phyloP scores from a whole-genome alignment of 2,113 vertebrate species.

The Pseudorhombus dupliciocellatus region DNA sequence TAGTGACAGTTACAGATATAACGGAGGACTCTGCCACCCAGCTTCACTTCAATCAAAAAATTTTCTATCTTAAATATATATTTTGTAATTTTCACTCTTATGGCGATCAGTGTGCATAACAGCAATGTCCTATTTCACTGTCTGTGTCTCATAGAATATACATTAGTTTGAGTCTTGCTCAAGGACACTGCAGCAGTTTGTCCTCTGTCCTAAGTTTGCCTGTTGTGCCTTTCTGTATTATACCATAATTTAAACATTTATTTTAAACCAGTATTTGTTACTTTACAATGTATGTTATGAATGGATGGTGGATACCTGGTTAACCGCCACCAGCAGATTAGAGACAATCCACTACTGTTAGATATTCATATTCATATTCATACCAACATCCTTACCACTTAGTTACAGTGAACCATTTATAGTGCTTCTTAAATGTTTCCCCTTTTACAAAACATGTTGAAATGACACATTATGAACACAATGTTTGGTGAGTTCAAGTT shows the following conservation, averaged over 20 bases:
- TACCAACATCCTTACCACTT: constrained; percentile 22
- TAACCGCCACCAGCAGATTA: not conserved
- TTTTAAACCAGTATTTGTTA: constrained; percentile 22
- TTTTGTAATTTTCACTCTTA: not conserved
- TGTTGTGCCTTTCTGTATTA: constrained; percentile 45
- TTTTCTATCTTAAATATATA: constrained; percentile 2
- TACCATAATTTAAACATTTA: constrained; percentile 8
- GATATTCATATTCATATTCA: constrained; percentile 19
- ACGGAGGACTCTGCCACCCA: not conserved
- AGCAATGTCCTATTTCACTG: not conserved
- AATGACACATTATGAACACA: constrained; percentile 47
- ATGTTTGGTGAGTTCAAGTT: constrained; percentile 35
- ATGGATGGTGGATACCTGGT: not conserved
- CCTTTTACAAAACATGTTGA: constrained; percentile 12
- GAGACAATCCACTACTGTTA: constrained; percentile 7
- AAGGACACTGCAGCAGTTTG: not conserved
- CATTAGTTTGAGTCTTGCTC: not conserved
- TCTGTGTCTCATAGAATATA: not conserved
- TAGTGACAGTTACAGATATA: constrained; percentile 16
- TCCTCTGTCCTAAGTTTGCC: not conserved
- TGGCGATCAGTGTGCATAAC: not conserved
- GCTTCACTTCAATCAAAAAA: constrained; percentile 15
- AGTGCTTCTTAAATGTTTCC: constrained; percentile 33
- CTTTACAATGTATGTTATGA: constrained; percentile 6
- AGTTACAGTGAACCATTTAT: constrained; percentile 34